These are phyloP conservation scores for Pteruthius melanotis DNA, from an alignment of 2,113 vertebrate genomes.

Conservation along the genomic window DNA sequence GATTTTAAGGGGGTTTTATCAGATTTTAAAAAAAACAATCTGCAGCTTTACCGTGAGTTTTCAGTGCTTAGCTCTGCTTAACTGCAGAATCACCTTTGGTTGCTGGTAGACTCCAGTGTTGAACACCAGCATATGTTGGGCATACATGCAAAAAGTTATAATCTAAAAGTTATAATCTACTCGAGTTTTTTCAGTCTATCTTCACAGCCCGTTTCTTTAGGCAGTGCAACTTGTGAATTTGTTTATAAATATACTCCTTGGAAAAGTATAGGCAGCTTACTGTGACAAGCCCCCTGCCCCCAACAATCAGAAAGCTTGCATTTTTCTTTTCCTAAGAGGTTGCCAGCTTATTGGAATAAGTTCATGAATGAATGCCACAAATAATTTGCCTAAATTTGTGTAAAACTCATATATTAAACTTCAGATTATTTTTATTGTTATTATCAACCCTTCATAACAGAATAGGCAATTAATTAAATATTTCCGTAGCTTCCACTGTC, in stretches of 20 bases:
- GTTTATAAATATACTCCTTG: neutral
- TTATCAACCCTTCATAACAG: neutral
- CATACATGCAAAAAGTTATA: neutral
- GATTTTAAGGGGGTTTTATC: neutral
- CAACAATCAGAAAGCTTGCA: neutral
- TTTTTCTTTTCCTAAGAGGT: neutral
- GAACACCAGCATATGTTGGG: neutral
- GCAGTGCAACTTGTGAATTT: neutral
- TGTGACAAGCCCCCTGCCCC: neutral
- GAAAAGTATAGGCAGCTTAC: neutral
- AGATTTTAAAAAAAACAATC: neutral
- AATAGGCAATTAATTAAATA: neutral
- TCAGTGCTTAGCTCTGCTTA: neutral
- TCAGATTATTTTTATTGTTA: neutral
- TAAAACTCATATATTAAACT: neutral
- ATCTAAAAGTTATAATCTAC: neutral
- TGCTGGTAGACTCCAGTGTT: neutral
- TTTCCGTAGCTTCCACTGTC: neutral
- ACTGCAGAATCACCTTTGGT: neutral
- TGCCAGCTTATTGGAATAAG: neutral
- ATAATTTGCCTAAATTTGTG: neutral
- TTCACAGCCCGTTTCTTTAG: neutral
- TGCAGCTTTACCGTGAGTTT: neutral
- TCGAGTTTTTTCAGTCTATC: neutral
- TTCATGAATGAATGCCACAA: neutral